Evolutionary conservation across 2,888 invertebrate genomes (phyloP).

Genomic region (Thera britannica): DNA sequence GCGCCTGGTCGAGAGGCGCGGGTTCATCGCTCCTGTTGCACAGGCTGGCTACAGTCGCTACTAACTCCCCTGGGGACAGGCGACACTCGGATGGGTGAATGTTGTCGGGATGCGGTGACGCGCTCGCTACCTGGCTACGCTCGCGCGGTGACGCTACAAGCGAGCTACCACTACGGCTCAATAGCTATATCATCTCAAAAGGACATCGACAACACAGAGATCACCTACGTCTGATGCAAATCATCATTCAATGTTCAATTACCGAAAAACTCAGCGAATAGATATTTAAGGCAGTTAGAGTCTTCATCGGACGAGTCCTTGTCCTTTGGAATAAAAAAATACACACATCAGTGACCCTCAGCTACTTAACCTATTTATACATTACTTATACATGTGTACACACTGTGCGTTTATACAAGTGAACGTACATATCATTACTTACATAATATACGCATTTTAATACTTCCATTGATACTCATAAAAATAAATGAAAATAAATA

Average conservation of each 20-base stretch:
- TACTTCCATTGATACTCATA: conserved; percentile 45
- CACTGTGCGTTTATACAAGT: conserved; percentile 55
- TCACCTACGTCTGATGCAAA: conserved; percentile 68
- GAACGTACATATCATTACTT: conserved; percentile 39
- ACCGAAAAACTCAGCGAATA: conserved; percentile 88
- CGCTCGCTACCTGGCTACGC: conserved; percentile 15
- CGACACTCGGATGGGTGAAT: conserved; percentile 36
- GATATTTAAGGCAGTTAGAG: conserved; percentile 89
- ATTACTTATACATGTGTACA: conserved; percentile 36
- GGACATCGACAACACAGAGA: conserved; percentile 77
- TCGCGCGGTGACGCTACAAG: no score
- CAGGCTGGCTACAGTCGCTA: conserved; percentile 70
- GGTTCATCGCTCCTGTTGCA: conserved; percentile 56
- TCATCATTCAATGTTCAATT: conserved; percentile 63
- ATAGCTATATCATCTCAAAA: conserved; percentile 63
- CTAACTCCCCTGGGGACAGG: conserved; percentile 72
- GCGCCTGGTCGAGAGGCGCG: conserved; percentile 34
- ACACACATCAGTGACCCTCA: conserved; percentile 62
- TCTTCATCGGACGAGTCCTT: conserved; percentile 81
- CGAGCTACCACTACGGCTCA: conserved; percentile 47
- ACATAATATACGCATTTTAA: conserved; percentile 42
- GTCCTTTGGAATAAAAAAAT: conserved; percentile 76
- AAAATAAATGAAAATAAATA: conserved; percentile 66
- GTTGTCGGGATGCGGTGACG: conserved; percentile 31
- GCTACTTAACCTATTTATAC: conserved; percentile 35